phyloP scores from a whole-genome alignment of 2,888 invertebrate species.

The Drosophila yooni region DNA sequence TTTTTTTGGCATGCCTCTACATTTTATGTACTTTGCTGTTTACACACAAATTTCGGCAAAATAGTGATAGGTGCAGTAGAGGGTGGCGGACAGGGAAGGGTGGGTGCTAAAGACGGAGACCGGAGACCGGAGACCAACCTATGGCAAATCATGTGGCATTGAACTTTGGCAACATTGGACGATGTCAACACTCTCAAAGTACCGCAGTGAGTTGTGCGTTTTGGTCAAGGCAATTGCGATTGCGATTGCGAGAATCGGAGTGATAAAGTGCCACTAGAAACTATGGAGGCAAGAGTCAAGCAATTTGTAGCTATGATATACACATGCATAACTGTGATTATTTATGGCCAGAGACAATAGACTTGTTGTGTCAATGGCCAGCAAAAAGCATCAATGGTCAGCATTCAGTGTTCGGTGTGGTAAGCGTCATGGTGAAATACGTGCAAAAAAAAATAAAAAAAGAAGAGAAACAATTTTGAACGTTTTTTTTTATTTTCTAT shows the following conservation, averaged over 20 bases:
- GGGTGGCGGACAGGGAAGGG: constrained; percentile 13
- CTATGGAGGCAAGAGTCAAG: constrained; percentile 40
- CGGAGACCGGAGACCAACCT: constrained; percentile 15
- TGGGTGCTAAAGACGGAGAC: constrained; percentile 24
- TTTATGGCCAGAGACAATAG: constrained; percentile 70
- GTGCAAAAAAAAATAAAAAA: constrained; percentile 38
- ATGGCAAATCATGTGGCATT: constrained; percentile 56
- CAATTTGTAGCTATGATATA: constrained; percentile 25
- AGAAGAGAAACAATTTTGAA: constrained; percentile 2
- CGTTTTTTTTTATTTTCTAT: constrained; percentile 38
- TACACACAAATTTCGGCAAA: constrained; percentile 26
- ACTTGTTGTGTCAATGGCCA: constrained; percentile 70
- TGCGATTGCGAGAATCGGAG: constrained; percentile 15
- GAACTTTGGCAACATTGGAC: constrained; percentile 60
- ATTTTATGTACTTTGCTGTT: constrained; percentile 35
- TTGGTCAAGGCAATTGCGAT: constrained; percentile 69
- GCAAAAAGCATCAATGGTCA: constrained; percentile 58
- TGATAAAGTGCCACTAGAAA: constrained; percentile 74
- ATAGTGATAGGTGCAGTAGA: constrained; percentile 18
- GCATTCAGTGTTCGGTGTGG: constrained; percentile 37
- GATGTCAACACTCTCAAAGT: constrained; percentile 16
- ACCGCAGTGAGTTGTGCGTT: constrained; percentile 35
- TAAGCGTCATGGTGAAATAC: constrained; percentile 29
- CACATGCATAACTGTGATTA: constrained; percentile 47
- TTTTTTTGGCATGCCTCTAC: constrained; percentile 33